Evolutionary conservation across 1,140 invertebrate genomes (phyloP).

Genomic region (Magallana angulata): DNA sequence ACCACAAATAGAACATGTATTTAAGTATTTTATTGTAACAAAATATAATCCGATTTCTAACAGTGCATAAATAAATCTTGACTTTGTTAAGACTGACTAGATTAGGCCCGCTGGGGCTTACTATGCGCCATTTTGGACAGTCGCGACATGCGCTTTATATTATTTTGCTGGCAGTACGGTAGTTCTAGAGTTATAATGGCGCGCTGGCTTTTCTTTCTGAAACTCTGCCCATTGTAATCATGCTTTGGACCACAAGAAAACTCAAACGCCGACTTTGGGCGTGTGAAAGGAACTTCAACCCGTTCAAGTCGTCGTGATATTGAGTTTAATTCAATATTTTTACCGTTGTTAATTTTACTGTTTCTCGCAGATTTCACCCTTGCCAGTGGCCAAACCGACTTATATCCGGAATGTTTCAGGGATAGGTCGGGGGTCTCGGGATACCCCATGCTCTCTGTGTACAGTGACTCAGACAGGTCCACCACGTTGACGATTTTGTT

Average conservation of each 20-base stretch:
- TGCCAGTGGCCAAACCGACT: slow-evolving; percentile 53
- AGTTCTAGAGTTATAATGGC: slow-evolving; percentile 12
- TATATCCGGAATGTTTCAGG: slow-evolving; percentile 51
- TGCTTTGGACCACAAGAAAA: neutral
- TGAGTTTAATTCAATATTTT: slow-evolving; percentile 53
- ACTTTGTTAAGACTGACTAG: neutral
- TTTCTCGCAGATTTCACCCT: slow-evolving; percentile 50
- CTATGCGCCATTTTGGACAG: neutral
- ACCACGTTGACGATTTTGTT: slow-evolving; percentile 42
- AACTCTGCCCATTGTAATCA: slow-evolving; percentile 5
- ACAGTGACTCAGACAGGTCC: slow-evolving; percentile 43
- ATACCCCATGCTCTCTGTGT: slow-evolving; percentile 16
- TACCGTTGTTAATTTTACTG: slow-evolving; percentile 52
- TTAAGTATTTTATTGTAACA: no score
- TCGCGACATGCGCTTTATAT: neutral
- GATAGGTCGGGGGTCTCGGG: slow-evolving; percentile 38
- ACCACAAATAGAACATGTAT: no score
- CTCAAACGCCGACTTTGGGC: slow-evolving; percentile 8
- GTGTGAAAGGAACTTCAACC: neutral
- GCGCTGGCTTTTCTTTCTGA: neutral
- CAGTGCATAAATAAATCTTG: no score
- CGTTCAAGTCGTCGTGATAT: slow-evolving; percentile 52
- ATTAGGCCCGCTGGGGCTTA: slow-evolving; percentile 4
- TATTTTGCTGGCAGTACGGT: slow-evolving; percentile 14
- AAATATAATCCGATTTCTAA: no score